Evolutionary conservation across 2,113 vertebrate species (phyloP).

Genomic region (Pangasianodon gigas): DNA sequence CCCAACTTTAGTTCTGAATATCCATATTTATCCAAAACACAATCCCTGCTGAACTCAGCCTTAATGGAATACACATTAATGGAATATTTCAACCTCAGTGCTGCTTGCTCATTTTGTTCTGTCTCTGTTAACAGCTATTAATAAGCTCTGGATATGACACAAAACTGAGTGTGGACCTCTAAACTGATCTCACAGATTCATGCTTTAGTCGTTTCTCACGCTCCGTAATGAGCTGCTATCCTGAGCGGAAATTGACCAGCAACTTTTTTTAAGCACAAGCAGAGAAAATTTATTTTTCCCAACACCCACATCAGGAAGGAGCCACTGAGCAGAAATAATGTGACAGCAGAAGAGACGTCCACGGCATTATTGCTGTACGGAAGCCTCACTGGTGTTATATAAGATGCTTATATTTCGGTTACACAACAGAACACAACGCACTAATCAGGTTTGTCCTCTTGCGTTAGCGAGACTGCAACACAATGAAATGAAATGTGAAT

Average conservation of each 20-base stretch:
- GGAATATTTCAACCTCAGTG: too few relatives aligned
- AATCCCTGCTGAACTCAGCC: too few relatives aligned
- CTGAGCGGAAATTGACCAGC: background rate
- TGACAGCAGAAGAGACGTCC: background rate
- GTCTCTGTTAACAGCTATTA: too few relatives aligned
- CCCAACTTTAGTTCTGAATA: too few relatives aligned
- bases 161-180: too few relatives aligned
- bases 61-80: too few relatives aligned
- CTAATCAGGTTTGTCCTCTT: background rate
- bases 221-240: background rate
- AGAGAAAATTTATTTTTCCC: background rate
- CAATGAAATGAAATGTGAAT: too few relatives aligned
- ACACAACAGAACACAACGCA: background rate
- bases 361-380: background rate
- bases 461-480: background rate
- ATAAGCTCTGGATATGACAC: background rate
- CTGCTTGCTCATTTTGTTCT: background rate
- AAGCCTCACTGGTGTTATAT: constrained; percentile 18
- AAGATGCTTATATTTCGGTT: background rate
- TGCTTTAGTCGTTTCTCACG: background rate
- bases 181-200: background rate
- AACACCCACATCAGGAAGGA: background rate
- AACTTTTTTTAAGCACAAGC: too few relatives aligned
- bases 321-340: background rate
- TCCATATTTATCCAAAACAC: too few relatives aligned